These are phyloP conservation scores for Amyelois transitella DNA, from an alignment of 1,140 invertebrate species.

Conservation along the genomic window DNA sequence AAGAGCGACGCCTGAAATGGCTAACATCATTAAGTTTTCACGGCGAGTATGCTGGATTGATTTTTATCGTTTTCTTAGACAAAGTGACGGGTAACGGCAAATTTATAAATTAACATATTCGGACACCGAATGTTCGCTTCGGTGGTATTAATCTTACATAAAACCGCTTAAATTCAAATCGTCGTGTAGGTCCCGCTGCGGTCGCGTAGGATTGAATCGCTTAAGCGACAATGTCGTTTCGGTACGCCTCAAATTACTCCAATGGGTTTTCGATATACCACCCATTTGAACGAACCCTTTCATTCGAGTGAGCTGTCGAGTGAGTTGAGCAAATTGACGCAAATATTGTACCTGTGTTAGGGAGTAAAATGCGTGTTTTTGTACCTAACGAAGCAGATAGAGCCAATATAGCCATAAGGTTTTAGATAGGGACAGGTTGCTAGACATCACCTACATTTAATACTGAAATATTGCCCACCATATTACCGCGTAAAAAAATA, in stretches of 20 bases:
- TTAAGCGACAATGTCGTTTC: conserved; percentile 52
- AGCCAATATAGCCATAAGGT: too few relatives aligned
- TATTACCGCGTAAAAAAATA: too few relatives aligned
- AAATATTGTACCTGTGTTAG: not conserved
- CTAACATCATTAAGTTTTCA: too few relatives aligned
- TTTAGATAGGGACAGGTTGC: too few relatives aligned
- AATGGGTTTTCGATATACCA: conserved; percentile 62
- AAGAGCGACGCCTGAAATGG: too few relatives aligned
- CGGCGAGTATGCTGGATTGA: too few relatives aligned
- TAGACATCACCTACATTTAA: too few relatives aligned
- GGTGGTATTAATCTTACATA: conserved; percentile 8
- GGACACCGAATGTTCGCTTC: not conserved
- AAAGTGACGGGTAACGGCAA: too few relatives aligned
- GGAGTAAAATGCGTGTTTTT: not conserved
- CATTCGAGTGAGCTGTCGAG: conserved; percentile 37
- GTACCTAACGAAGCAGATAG: too few relatives aligned
- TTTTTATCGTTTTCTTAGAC: too few relatives aligned
- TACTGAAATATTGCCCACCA: too few relatives aligned
- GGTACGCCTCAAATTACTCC: conserved; percentile 54
- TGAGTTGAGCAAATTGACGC: not conserved
- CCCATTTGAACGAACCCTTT: conserved; percentile 38
- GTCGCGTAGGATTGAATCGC: conserved; percentile 47
- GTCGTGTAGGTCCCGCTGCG: conserved; percentile 32
- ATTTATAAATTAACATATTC: too few relatives aligned
- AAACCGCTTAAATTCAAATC: conserved; percentile 42